Base-by-base conservation (phyloP, 2,797 vertebrate species). In the Coregonus suidteri region DNA sequence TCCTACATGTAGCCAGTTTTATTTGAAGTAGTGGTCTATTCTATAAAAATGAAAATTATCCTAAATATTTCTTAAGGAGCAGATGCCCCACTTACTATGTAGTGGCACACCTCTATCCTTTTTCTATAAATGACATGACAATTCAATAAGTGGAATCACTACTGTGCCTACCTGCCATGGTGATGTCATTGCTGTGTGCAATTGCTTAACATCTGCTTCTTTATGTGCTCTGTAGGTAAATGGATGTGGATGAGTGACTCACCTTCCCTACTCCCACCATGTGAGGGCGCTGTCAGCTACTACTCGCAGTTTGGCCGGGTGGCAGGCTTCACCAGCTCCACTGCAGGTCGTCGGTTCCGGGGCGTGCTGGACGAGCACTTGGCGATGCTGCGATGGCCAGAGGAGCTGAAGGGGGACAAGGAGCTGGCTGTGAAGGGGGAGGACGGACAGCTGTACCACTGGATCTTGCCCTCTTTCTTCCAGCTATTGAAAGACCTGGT, bases 401-500 rank as follows among this genome's bases (percentile, higher is more conserved):
- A 90, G 4, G 91, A 70, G 20, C 52, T 78, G 76, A 86, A 85
- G 88, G 89, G 71, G 1, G 92, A 96, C 87, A 79, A 84, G 7
- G 84, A 88, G 64, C 87, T 98, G 76, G 90, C 93, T 0, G 86
- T 94, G 0, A 91, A 65, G 20, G 96, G 90, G 0, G 95, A 96
- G 74, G 84, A 91, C 0, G 91, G 92, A 3, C 88, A 83, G 1
- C 79, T 88, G 47, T 98, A 96, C 89, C 95, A 98, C 90, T 94
- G 95, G 86, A 94, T 98, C 79, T 90, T 98, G 1, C 97, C 97
- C 2, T 93, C 96, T 83, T 98, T 98, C 90, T 96, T 98, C 87
- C 94, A 89, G 86, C 92, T 98, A 54, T 90, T 98, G 75, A 91
- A 87, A 74, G 80, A 93, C 65, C 89, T 98, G 85, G 83, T 76